Evolutionary conservation across 1,140 invertebrate genomes (phyloP), one percentile per base, ranked within the genome.

Genomic region (Cydia amplana): DNA sequence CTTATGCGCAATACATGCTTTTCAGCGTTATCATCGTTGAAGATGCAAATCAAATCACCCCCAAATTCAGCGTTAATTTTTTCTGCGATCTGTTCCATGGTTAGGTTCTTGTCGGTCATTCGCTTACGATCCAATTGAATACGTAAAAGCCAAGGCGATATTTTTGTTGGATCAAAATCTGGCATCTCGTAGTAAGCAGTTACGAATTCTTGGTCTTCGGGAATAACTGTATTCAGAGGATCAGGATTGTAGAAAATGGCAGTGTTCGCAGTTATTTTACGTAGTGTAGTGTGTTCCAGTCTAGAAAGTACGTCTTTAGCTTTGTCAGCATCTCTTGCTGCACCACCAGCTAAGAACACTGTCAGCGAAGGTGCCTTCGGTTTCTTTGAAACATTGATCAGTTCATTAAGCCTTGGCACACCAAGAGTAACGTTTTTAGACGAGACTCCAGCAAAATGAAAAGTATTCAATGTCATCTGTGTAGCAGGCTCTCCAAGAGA

Each of bases 131-230:
- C 99, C 46, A 99, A 93, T 88, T 99, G 99, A 81, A 99, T 99
- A 94, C 99, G 96, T 9, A 99, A 93, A 16, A 99, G 88, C 99
- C 99, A 99, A 0, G 99, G 98, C 2, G 98, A 99, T 78, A 99
- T 99, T 82, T 98, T 95, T 0, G 97, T 97, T 0, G 98, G 97
- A 93, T 99, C 99, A 93, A 99, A 99, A 91, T 99, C 99, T 43
- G 99, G 99, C 98, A 99, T 99, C 94, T 99, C 99, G 88, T 99
- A 99, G 85, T 99, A 99, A 12, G 99, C 98, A 93, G 99, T 99
- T 0, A 99, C 99, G 86, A 99, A 99, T 90, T 99, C 99, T 93
- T 99, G 98, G 96, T 99, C 99, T 92, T 99, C 99, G 0, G 96
- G 95, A 79, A 99, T 99, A 0, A 99, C 98, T 0, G 99, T 99